Evolutionary conservation across 2,888 invertebrate species (phyloP).

Genomic region (Drosophila pseudotalamancana): DNA sequence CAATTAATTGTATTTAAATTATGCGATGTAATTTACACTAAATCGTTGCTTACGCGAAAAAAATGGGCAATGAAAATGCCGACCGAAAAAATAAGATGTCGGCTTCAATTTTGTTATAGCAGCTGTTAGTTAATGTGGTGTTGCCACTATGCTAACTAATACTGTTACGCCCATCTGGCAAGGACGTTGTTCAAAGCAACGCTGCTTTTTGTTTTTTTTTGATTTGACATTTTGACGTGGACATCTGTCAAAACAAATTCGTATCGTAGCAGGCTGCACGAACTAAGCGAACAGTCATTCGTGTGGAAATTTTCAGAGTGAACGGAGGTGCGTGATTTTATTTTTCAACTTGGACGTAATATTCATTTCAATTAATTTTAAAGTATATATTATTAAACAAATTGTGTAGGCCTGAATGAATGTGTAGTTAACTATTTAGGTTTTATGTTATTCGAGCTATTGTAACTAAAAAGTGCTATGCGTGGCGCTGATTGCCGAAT

Average conservation of each 20-base stretch:
- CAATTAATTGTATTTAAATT: background rate
- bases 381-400: background rate
- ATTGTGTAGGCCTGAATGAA: background rate
- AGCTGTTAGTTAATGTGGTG: slow-evolving; percentile 21
- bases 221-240: slow-evolving; percentile 73
- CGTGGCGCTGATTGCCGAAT: background rate
- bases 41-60: background rate
- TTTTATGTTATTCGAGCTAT: background rate
- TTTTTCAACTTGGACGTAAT: slow-evolving; percentile 3
- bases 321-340: slow-evolving; percentile 55
- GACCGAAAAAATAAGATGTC: slow-evolving; percentile 49
- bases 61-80: slow-evolving; percentile 41
- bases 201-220: slow-evolving; percentile 10
- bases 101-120: slow-evolving; percentile 5
- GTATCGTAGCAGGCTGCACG: slow-evolving; percentile 41
- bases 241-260: slow-evolving; percentile 52
- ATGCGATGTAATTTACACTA: background rate
- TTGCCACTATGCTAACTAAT: slow-evolving; percentile 6
- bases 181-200: slow-evolving; percentile 28
- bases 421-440: too few relatives aligned
- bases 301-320: slow-evolving; percentile 62
- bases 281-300: slow-evolving; percentile 55
- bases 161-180: slow-evolving; percentile 21
- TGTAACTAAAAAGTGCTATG: background rate
- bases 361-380: slow-evolving; percentile 8